Evolutionary conservation across 2,797 vertebrate genomes (phyloP).

Genomic region (Epinephelus malabaricus): DNA sequence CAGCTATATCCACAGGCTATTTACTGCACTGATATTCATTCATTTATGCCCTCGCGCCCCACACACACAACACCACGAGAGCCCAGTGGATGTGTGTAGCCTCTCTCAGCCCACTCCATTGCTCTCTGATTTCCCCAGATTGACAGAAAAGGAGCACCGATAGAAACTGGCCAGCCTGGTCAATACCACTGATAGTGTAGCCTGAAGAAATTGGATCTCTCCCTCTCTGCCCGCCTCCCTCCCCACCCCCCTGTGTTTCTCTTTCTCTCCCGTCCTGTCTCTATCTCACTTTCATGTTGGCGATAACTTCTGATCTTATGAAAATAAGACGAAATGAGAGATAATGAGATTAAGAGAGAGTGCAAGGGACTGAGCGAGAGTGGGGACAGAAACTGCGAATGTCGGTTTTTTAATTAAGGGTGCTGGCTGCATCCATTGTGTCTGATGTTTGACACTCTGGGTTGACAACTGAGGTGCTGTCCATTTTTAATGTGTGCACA

Average conservation of each 20-base stretch:
- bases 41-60: constrained; percentile 64
- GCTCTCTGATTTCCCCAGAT: constrained; percentile 84
- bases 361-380: constrained; percentile 1
- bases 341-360: constrained; percentile 30
- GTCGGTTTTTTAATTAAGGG: constrained; percentile 15
- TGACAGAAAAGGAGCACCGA: constrained; percentile 82
- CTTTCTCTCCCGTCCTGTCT: not conserved
- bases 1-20: constrained; percentile 74
- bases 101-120: constrained; percentile 70
- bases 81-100: constrained; percentile 50
- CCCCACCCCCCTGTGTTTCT: constrained; percentile 6
- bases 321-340: constrained; percentile 41
- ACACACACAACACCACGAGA: constrained; percentile 37
- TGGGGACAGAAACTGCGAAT: constrained; percentile 23
- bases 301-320: constrained; percentile 27
- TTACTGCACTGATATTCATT: constrained; percentile 75
- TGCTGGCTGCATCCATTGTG: constrained; percentile 12
- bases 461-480: not conserved
- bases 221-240: constrained; percentile 27
- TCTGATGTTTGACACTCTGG: not conserved
- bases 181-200: constrained; percentile 81
- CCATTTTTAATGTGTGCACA: not conserved
- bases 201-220: constrained; percentile 79
- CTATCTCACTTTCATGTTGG: constrained; percentile 32
- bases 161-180: constrained; percentile 76